Evolutionary conservation across 2,113 vertebrate genomes (phyloP), one percentile per base, ranked within the genome.

Genomic region (Pelvicachromis taeniatus): DNA sequence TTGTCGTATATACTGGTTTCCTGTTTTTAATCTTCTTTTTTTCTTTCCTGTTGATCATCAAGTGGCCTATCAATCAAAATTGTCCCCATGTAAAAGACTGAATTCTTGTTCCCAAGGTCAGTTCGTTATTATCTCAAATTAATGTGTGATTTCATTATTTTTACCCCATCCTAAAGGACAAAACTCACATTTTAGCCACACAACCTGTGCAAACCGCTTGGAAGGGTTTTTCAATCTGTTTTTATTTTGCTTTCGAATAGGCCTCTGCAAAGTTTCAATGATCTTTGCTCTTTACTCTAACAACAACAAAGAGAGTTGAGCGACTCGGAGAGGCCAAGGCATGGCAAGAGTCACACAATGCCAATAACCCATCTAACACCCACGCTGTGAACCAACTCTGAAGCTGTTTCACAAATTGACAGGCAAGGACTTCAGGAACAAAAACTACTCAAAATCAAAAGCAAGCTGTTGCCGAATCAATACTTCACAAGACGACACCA

Each of bases 361-460:
- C 59, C 90, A 78, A 73, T 77, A 86, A 86, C 73, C 81, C 77
- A 31, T 77, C 77, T 21, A 48, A 77, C 13, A 38, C 73, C 80
- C 85, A 58, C 42, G 45, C 70, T 81, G 68, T 14, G 78, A 82
- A 61, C 42, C 79, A 11, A n/a, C 3, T 14, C 85, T 3, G 52
- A 78, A 16, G 52, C 73, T 2, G 35, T 73, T 84, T 89, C 11
- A 59, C 19, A 45, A 52, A 83, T 85, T 26, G 11, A 85, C 83
- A 75, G 17, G 29, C 65, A 19, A 21, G 11, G 68, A 65, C 79
- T 40, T 33, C 9, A 13, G 75, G 52, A 88, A 77, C 33, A 63
- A 82, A 82, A 88, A 80, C 63, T 48, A 38, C 79, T 59, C 38
- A 0, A 14, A 81, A 90, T 90, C 73, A 89, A 85, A 90, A 63